These are phyloP conservation scores for Drosophila willistoni DNA, from an alignment of 1,140 invertebrate genomes.

Conservation along the genomic window DNA sequence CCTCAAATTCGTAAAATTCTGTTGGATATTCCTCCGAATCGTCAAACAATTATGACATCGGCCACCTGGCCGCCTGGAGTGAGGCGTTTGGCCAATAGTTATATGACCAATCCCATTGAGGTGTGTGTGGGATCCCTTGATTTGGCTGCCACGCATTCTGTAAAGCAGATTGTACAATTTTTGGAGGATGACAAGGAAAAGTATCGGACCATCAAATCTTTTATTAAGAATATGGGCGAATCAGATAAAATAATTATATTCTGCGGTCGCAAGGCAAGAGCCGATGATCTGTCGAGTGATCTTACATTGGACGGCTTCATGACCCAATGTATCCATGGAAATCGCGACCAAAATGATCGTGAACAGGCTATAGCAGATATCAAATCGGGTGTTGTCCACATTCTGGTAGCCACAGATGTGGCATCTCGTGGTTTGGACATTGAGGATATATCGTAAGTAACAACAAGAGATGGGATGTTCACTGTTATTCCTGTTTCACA, in stretches of 20 bases:
- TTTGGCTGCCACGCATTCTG: slow-evolving; percentile 92
- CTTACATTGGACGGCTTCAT: slow-evolving; percentile 87
- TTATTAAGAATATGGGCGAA: slow-evolving; percentile 84
- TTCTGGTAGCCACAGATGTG: slow-evolving; percentile 97
- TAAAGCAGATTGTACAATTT: slow-evolving; percentile 90
- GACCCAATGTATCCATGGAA: slow-evolving; percentile 94
- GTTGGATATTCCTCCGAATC: slow-evolving; percentile 90
- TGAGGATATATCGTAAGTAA: slow-evolving; percentile 92
- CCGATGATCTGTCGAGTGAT: slow-evolving; percentile 92
- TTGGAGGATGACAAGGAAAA: slow-evolving; percentile 91
- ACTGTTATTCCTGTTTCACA: too few relatives aligned
- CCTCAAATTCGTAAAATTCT: slow-evolving; percentile 93
- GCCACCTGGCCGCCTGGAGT: slow-evolving; percentile 96
- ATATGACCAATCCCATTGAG: slow-evolving; percentile 94
- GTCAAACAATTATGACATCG: slow-evolving; percentile 93
- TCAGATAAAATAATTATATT: slow-evolving; percentile 94
- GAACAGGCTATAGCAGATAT: slow-evolving; percentile 94
- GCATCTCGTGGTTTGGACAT: slow-evolving; percentile 96
- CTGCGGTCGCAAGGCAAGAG: slow-evolving; percentile 92
- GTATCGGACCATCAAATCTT: slow-evolving; percentile 77
- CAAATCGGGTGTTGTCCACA: slow-evolving; percentile 88
- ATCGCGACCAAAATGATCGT: slow-evolving; percentile 92
- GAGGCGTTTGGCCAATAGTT: slow-evolving; percentile 90
- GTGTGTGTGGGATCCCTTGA: slow-evolving; percentile 95
- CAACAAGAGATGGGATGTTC: too few relatives aligned